These are phyloP conservation scores for Latrodectus geometricus DNA, from an alignment of 1,140 invertebrate genomes.

Conservation along the genomic window DNA sequence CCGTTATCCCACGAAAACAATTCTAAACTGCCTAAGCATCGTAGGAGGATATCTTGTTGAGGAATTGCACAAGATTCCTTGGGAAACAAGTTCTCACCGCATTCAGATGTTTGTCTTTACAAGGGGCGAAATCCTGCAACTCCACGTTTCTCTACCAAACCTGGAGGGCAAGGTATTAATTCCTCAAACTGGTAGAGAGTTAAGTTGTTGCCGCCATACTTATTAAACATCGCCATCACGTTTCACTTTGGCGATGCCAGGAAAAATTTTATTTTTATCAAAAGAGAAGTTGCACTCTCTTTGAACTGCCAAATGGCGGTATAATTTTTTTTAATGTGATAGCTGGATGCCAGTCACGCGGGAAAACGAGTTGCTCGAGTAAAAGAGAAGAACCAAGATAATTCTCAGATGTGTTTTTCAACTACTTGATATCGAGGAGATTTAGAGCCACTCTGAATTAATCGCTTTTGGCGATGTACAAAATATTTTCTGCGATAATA, in stretches of 20 bases:
- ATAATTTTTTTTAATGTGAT: neutral
- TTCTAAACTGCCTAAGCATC: too few relatives aligned
- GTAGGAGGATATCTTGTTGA: too few relatives aligned
- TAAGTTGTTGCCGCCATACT: conserved; percentile 20
- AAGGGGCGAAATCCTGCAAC: neutral
- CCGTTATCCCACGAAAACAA: too few relatives aligned
- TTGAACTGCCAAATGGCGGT: neutral
- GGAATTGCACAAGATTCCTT: too few relatives aligned
- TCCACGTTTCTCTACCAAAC: conserved; percentile 3
- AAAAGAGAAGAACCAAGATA: too few relatives aligned
- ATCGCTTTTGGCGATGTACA: too few relatives aligned
- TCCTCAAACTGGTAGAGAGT: conserved; percentile 33
- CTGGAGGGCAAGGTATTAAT: conserved; percentile 13
- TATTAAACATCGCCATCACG: conserved; percentile 37
- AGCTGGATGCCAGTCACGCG: too few relatives aligned
- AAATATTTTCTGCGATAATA: too few relatives aligned
- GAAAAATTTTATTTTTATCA: neutral
- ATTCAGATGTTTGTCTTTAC: neutral
- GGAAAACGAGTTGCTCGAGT: neutral
- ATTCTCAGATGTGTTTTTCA: too few relatives aligned
- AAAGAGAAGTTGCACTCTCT: neutral
- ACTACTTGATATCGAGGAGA: too few relatives aligned
- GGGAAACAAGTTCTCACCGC: too few relatives aligned
- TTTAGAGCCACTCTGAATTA: too few relatives aligned
- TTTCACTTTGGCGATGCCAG: neutral